Percentiles rank a stretch among this genome's conserved stretches.
Evolutionary conservation across 2,888 invertebrate species (phyloP).

Genomic region (Spicauda simplicius): DNA sequence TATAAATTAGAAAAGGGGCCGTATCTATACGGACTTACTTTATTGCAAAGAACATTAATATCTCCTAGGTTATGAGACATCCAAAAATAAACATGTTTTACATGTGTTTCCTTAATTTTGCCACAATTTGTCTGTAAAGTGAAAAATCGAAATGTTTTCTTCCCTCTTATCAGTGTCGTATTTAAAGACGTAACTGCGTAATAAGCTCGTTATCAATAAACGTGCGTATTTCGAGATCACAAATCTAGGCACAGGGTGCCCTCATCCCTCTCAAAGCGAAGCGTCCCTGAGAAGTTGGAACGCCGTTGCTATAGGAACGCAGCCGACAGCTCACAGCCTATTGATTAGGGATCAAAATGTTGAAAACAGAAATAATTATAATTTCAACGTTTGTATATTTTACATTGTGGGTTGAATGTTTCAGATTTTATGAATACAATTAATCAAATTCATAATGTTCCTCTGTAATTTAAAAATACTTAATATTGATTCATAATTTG

Average conservation of each 20-base stretch:
- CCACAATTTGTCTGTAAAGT: neutral
- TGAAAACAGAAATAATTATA: slow-evolving; percentile 52
- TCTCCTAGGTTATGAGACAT: too few species aligned
- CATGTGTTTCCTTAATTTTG: neutral
- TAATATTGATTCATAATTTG: too few species aligned
- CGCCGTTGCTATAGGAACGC: slow-evolving; percentile 22
- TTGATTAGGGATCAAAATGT: slow-evolving; percentile 69
- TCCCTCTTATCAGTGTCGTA: neutral
- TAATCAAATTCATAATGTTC: too few species aligned
- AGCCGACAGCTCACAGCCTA: slow-evolving; percentile 58
- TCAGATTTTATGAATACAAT: too few species aligned
- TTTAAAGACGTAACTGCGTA: neutral
- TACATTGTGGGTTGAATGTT: neutral
- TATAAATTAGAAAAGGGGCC: too few species aligned
- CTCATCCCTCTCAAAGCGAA: slow-evolving; percentile 4
- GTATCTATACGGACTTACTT: too few species aligned
- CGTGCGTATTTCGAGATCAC: neutral
- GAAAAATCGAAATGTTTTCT: neutral
- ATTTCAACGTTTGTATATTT: slow-evolving; percentile 40
- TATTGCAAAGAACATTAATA: too few species aligned
- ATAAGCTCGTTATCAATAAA: neutral
- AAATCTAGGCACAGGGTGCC: neutral
- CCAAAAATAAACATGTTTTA: neutral
- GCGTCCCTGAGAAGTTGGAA: slow-evolving; percentile 10
- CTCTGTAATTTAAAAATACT: too few species aligned